Conservation (phyloP, 2,113 vertebrate species). For the Sapayoa aenigma region DNA sequence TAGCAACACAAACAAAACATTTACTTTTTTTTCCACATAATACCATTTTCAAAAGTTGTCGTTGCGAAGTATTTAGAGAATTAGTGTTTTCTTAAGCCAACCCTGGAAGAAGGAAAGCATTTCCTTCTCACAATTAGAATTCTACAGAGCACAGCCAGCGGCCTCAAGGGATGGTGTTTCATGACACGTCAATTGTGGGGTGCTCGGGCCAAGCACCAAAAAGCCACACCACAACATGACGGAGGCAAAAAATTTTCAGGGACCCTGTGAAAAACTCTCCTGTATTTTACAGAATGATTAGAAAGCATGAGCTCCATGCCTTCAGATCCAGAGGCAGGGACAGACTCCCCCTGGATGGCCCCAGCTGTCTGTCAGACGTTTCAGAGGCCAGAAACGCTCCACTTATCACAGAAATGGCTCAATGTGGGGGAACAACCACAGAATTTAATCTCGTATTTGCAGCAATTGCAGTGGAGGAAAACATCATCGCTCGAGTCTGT, state of each 20-base stretch:
- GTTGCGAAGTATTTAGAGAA: background rate
- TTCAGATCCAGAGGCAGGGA: fast-evolving
- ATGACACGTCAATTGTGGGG: fast-evolving
- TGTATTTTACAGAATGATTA: background rate
- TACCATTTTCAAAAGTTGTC: background rate
- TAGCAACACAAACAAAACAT: constrained; percentile 58
- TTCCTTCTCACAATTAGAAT: background rate
- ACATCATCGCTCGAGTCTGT: background rate
- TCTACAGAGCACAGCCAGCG: background rate
- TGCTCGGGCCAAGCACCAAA: background rate
- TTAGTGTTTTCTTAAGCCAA: background rate
- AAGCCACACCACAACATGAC: background rate
- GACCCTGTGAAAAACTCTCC: background rate
- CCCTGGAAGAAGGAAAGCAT: background rate
- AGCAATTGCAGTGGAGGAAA: background rate
- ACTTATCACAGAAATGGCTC: background rate
- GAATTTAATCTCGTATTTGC: background rate
- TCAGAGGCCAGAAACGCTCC: background rate
- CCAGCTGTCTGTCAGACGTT: background rate
- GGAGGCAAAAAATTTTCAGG: background rate
- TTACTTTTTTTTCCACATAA: background rate
- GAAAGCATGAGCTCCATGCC: background rate
- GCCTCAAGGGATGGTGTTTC: background rate
- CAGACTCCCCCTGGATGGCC: background rate
- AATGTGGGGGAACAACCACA: background rate